Percentiles rank a stretch among this genome's conserved stretches.
Conservation (phyloP, 2,888 invertebrate genomes). For the Chloroclysta siterata region DNA sequence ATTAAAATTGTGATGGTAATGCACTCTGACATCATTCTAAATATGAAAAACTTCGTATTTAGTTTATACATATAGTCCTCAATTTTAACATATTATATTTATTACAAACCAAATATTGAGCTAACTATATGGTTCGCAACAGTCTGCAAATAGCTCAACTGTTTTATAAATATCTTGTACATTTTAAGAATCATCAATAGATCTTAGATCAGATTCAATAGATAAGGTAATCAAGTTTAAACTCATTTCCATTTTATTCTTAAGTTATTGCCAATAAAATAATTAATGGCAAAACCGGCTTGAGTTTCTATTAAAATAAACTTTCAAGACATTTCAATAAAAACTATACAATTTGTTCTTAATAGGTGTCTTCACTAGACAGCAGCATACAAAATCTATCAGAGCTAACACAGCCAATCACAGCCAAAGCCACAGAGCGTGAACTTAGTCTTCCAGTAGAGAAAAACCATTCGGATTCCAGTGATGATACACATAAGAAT, state of each 20-base stretch:
- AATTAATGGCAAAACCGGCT: not conserved
- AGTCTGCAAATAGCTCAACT: no score
- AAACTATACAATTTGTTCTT: not conserved
- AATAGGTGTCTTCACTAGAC: conserved; percentile 77
- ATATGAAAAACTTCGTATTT: no score
- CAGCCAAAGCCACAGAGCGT: conserved; percentile 71
- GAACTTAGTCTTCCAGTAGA: conserved; percentile 62
- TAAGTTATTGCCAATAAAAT: not conserved
- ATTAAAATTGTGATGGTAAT: no score
- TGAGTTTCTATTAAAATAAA: conserved; percentile 4
- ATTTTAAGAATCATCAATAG: no score
- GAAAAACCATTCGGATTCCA: conserved; percentile 68
- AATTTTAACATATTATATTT: no score
- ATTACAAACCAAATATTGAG: no score
- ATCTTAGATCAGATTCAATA: no score
- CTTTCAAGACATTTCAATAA: conserved; percentile 4
- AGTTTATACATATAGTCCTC: no score
- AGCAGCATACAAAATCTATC: conserved; percentile 82
- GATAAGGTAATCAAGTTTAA: not conserved
- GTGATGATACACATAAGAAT: conserved; percentile 80
- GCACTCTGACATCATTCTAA: no score
- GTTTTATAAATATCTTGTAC: no score
- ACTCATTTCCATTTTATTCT: conserved; percentile 1
- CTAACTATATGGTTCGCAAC: no score
- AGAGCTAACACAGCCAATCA: conserved; percentile 77